phyloP scores from a whole-genome alignment of 2,888 invertebrate genomes.

The Mellilla xanthometata region DNA sequence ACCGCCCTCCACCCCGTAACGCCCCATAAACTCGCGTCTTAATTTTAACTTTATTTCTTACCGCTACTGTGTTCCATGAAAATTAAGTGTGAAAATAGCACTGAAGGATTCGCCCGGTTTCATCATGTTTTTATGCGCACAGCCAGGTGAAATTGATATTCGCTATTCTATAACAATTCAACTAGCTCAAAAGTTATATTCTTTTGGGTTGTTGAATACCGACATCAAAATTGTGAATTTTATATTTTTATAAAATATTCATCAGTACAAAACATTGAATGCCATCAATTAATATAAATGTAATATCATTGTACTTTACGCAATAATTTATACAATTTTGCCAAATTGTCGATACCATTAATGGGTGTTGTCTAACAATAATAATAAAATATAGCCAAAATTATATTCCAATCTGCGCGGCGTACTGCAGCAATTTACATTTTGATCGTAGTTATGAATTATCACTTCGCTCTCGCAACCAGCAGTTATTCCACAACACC shows the following conservation, averaged over 20 bases:
- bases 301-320: background rate
- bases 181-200: too few relatives aligned
- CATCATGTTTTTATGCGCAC: constrained; percentile 43
- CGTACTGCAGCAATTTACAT: constrained; percentile 28
- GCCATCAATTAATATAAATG: background rate
- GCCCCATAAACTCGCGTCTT: constrained; percentile 82
- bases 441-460: constrained; percentile 26
- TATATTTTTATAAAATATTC: too few relatives aligned
- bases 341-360: constrained; percentile 21
- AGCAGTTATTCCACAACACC: constrained; percentile 34
- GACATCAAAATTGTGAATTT: too few relatives aligned
- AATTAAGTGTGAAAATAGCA: constrained; percentile 80
- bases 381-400: constrained; percentile 20
- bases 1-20: constrained; percentile 70
- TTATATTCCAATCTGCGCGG: constrained; percentile 21
- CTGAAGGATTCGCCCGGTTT: constrained; percentile 61
- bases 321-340: constrained; percentile 8
- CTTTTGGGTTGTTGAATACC: too few relatives aligned
- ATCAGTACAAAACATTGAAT: too few relatives aligned
- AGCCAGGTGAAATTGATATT: constrained; percentile 23
- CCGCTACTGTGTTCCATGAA: constrained; percentile 75
- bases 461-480: constrained; percentile 18
- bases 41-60: constrained; percentile 82
- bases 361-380: constrained; percentile 13
- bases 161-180: too few relatives aligned